Conservation (phyloP, 2,797 vertebrate species). For the Neosilurus hyrtlii region DNA sequence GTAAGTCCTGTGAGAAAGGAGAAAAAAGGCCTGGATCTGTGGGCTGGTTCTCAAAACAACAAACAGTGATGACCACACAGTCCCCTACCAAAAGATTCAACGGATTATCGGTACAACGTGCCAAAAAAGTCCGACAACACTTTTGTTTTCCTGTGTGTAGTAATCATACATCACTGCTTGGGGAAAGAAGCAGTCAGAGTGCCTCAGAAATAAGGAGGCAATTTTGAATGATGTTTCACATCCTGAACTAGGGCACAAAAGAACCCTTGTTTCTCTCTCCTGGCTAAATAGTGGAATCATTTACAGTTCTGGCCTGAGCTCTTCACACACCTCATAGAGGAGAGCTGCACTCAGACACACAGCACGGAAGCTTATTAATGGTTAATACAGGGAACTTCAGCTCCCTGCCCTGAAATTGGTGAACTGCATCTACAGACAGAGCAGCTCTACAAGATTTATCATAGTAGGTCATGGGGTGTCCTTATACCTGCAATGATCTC, state of each 20-base stretch:
- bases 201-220: constrained; percentile 70
- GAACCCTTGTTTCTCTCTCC: constrained; percentile 64
- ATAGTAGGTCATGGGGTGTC: not conserved
- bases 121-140: constrained; percentile 34
- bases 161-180: constrained; percentile 33
- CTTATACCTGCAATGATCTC: constrained; percentile 91
- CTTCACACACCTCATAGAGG: not conserved
- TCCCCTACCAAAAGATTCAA: constrained; percentile 43
- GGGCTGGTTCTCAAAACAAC: constrained; percentile 44
- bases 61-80: constrained; percentile 47
- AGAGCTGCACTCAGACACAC: not conserved
- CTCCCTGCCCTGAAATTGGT: not conserved
- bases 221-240: constrained; percentile 69
- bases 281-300: constrained; percentile 58
- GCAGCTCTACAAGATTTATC: not conserved
- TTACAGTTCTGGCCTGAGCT: constrained; percentile 24
- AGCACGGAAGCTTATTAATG: not conserved
- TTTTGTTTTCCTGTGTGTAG: constrained; percentile 9
- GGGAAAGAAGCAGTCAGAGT: constrained; percentile 75
- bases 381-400: constrained; percentile 2
- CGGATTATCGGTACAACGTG: constrained; percentile 8
- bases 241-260: constrained; percentile 73
- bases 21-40: constrained; percentile 38
- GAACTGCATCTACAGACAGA: not conserved
- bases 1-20: constrained; percentile 49